These are phyloP conservation scores for Paratilapia polleni DNA, from an alignment of 2,113 vertebrate species.

Conservation along the genomic window DNA sequence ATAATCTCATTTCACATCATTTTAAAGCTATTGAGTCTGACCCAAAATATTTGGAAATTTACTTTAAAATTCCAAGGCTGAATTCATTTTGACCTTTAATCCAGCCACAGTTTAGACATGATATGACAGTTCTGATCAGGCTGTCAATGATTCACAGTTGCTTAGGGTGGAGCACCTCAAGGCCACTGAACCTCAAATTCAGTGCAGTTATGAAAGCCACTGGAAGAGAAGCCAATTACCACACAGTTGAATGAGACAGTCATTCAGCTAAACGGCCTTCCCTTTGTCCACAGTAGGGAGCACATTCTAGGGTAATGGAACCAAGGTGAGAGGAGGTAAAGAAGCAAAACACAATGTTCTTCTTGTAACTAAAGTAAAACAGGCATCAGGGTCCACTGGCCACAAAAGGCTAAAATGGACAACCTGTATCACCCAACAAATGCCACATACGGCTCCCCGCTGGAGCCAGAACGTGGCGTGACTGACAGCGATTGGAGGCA, in stretches of 20 bases:
- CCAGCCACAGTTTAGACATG: neutral
- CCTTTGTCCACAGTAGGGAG: conserved; percentile 31
- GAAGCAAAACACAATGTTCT: conserved; percentile 17
- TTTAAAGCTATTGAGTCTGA: neutral
- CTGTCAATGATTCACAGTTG: conserved; percentile 53
- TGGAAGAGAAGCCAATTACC: conserved; percentile 31
- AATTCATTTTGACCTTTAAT: conserved; percentile 21
- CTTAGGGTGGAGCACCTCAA: conserved; percentile 17
- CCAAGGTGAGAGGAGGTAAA: conserved; percentile 37
- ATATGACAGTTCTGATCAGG: conserved; percentile 7
- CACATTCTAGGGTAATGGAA: conserved; percentile 35
- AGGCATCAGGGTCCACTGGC: neutral
- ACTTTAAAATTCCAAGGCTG: neutral
- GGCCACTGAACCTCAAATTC: conserved; percentile 32
- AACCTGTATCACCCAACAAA: conserved; percentile 22
- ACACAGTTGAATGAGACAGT: conserved; percentile 28
- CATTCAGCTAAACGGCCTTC: conserved; percentile 52
- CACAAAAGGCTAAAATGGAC: conserved; percentile 22
- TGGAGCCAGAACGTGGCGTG: neutral
- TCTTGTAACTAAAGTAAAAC: conserved; percentile 18
- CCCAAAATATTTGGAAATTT: neutral
- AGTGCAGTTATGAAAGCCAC: conserved; percentile 30
- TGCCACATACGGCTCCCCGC: neutral
- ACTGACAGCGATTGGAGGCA: conserved; percentile 20
- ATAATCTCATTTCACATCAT: neutral